Conservation (phyloP, 2,113 vertebrate genomes). For the Nycticryphes semicollaris region DNA sequence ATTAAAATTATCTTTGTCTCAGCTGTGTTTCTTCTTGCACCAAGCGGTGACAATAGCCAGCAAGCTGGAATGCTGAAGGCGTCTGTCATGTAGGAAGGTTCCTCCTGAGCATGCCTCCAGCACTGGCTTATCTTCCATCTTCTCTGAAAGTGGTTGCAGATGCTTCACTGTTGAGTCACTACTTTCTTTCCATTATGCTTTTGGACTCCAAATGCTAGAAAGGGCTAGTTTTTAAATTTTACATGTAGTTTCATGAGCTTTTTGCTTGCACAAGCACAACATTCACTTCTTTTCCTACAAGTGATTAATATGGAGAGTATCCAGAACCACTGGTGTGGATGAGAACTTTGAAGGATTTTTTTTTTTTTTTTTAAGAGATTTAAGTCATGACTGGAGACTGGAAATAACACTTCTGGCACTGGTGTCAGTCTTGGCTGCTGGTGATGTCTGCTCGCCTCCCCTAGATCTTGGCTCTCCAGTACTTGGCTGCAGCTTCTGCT, state of each 20-base stretch:
- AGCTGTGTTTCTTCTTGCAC: background rate
- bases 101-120: background rate
- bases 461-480: conserved; percentile 6
- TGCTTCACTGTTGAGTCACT: background rate
- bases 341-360: background rate
- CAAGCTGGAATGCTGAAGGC: background rate
- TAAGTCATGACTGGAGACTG: background rate
- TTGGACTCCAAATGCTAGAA: background rate
- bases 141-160: conserved; percentile 39
- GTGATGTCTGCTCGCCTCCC: conserved; percentile 37
- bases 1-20: background rate
- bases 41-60: background rate
- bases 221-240: background rate
- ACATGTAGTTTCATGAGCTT: background rate
- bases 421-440: conserved; percentile 18
- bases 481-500: background rate
- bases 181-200: conserved; percentile 1
- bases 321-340: conserved; percentile 11
- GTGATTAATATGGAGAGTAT: conserved; percentile 1
- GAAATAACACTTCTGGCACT: conserved; percentile 26
- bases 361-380: background rate
- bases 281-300: background rate
- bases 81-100: background rate
- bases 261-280: conserved; percentile 5
- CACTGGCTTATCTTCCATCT: conserved; percentile 5